Evolutionary conservation across 2,888 invertebrate species (phyloP).

Genomic region (Pardosa pseudoannulata): DNA sequence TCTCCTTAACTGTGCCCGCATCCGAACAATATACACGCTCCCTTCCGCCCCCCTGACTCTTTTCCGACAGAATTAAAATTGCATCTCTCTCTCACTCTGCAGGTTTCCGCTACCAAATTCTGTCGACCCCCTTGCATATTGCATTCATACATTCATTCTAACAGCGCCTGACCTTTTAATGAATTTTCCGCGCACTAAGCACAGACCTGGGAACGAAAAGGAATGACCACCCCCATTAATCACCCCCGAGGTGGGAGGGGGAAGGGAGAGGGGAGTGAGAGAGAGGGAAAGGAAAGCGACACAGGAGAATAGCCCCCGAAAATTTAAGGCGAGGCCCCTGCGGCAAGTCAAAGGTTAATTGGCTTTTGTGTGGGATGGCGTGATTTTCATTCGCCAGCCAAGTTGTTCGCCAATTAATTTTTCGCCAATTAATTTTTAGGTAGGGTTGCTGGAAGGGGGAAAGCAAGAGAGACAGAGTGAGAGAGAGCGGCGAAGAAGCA

Average conservation of each 20-base stretch:
- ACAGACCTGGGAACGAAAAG: constrained; percentile 30
- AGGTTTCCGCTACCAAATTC: constrained; percentile 6
- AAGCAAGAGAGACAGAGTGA: not conserved
- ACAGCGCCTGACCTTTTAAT: constrained; percentile 61
- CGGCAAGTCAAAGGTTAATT: constrained; percentile 44
- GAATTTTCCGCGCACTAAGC: constrained; percentile 54
- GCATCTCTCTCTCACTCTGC: no score
- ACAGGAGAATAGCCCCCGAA: constrained; percentile 41
- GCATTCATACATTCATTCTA: constrained; percentile 54
- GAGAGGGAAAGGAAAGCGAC: constrained; percentile 3
- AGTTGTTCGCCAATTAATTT: constrained; percentile 69
- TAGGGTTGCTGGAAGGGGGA: constrained; percentile 1
- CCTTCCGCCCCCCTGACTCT: not conserved
- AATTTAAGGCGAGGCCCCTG: constrained; percentile 40
- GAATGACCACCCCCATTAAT: constrained; percentile 70
- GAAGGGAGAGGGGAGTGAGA: constrained; percentile 25
- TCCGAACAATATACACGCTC: not conserved
- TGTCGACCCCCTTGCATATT: constrained; percentile 7
- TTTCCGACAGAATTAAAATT: constrained; percentile 12
- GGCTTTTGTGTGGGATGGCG: constrained; percentile 53
- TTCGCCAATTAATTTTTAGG: constrained; percentile 56
- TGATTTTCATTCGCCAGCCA: constrained; percentile 50
- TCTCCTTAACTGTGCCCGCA: not conserved
- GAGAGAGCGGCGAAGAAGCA: not conserved
- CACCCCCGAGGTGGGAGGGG: constrained; percentile 27